Evolutionary conservation across 1,140 invertebrate species (phyloP).

Genomic region (Mamestra configurata): DNA sequence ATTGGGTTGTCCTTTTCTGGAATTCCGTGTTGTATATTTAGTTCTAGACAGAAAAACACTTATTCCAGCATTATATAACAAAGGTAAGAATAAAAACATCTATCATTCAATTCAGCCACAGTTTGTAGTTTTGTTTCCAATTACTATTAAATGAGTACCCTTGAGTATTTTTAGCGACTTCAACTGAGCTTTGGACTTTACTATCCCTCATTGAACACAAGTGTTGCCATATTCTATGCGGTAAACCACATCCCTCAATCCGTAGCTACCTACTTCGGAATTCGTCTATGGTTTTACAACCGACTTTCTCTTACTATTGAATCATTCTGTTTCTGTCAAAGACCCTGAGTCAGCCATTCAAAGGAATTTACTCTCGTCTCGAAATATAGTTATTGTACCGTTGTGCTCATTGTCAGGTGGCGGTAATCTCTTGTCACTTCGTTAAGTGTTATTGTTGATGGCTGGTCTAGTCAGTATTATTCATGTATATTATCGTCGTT

Average conservation of each 20-base stretch:
- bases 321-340: background rate
- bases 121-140: too few relatives aligned
- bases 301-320: constrained; percentile 12
- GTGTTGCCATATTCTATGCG: background rate
- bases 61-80: background rate
- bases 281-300: background rate
- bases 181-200: background rate
- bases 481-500: background rate
- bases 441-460: constrained; percentile 52
- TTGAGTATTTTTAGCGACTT: background rate
- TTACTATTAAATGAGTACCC: too few relatives aligned
- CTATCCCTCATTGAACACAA: background rate
- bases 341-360: background rate
- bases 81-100: background rate
- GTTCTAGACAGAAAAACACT: background rate
- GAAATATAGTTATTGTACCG: constrained; percentile 11
- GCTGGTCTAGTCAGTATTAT: background rate
- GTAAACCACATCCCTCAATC: constrained; percentile 3
- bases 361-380: constrained; percentile 28
- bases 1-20: constrained; percentile 3
- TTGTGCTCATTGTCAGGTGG: constrained; percentile 15
- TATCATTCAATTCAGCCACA: too few relatives aligned
- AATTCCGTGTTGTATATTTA: background rate
- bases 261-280: background rate
- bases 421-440: constrained; percentile 51